These are phyloP conservation scores for Peromyscus leucopus DNA, from an alignment of 2,113 vertebrate species.

Conservation along the genomic window DNA sequence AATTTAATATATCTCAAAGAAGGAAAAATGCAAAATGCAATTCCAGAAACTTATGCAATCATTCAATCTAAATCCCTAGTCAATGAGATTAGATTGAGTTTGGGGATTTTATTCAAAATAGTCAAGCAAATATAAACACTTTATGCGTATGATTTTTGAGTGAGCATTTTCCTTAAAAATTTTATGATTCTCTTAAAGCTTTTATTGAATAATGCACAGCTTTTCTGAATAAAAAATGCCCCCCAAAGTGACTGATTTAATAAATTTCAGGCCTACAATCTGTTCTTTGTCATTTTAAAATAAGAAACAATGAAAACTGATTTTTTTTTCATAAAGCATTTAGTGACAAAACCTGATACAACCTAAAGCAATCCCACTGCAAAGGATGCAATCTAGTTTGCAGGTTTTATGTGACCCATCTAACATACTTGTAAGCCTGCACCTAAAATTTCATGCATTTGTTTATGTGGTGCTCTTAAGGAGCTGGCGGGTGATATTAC, in stretches of 20 bases:
- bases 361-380: background rate
- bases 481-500: background rate
- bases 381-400: background rate
- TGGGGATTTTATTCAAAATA: constrained; percentile 13
- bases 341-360: background rate
- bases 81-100: constrained; percentile 25
- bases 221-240: constrained; percentile 37
- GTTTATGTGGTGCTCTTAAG: background rate
- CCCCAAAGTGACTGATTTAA: background rate
- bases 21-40: constrained; percentile 9
- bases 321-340: constrained; percentile 21
- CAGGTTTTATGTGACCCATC: background rate
- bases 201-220: constrained; percentile 27
- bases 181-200: constrained; percentile 13
- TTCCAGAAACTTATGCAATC: constrained; percentile 24
- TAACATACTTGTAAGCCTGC: background rate
- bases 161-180: constrained; percentile 37
- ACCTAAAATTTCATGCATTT: constrained; percentile 36
- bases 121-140: constrained; percentile 7
- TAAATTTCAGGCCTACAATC: background rate
- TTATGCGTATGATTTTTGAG: constrained; percentile 16
- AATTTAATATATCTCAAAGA: background rate
- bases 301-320: background rate
- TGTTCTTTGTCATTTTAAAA: background rate
- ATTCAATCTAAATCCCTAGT: constrained; percentile 18